A percentile compares a stretch with the other conserved stretches of the same genome.
phyloP scores from a whole-genome alignment of 2,113 vertebrate species.

The Salvator merianae region DNA sequence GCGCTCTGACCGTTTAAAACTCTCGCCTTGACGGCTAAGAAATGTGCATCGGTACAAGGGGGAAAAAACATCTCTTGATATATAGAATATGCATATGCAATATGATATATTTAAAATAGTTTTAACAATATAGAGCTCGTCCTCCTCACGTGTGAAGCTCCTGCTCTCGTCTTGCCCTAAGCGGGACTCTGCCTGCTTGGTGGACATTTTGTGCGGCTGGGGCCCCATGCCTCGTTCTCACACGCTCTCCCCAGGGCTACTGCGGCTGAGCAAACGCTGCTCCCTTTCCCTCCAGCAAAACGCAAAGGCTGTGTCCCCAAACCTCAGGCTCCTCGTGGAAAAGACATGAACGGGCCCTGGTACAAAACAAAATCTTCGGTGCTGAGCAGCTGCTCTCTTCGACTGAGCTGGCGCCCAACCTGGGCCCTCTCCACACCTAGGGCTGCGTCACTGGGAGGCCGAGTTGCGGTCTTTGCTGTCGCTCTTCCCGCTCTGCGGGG shows the following conservation, averaged over 20 bases:
- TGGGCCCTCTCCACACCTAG: fast-evolving
- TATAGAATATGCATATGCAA: slow-evolving; percentile 64
- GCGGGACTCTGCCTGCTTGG: slow-evolving; percentile 24
- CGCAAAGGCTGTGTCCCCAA: neutral
- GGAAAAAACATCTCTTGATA: slow-evolving; percentile 53
- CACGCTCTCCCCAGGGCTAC: neutral
- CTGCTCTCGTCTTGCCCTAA: slow-evolving; percentile 46
- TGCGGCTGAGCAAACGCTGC: neutral
- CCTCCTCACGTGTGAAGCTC: neutral
- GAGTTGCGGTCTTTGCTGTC: slow-evolving; percentile 61
- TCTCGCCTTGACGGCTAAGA: slow-evolving; percentile 19
- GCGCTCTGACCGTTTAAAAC: neutral
- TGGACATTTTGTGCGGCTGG: neutral
- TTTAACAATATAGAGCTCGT: slow-evolving; percentile 60
- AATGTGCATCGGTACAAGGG: slow-evolving; percentile 32
- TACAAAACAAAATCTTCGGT: neutral
- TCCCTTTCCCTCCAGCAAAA: neutral
- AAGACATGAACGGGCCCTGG: neutral
- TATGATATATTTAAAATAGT: slow-evolving; percentile 72
- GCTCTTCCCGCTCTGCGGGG: slow-evolving; percentile 52
- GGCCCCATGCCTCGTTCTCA: neutral
- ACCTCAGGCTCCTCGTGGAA: slow-evolving; percentile 14
- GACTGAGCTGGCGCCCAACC: no score
- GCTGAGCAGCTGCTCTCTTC: neutral
- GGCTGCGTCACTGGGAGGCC: slow-evolving; percentile 59